A percentile compares a stretch with the other conserved stretches of the same genome.
These are phyloP conservation scores for Blennius ocellaris DNA, from an alignment of 2,113 vertebrate genomes.

Conservation along the genomic window DNA sequence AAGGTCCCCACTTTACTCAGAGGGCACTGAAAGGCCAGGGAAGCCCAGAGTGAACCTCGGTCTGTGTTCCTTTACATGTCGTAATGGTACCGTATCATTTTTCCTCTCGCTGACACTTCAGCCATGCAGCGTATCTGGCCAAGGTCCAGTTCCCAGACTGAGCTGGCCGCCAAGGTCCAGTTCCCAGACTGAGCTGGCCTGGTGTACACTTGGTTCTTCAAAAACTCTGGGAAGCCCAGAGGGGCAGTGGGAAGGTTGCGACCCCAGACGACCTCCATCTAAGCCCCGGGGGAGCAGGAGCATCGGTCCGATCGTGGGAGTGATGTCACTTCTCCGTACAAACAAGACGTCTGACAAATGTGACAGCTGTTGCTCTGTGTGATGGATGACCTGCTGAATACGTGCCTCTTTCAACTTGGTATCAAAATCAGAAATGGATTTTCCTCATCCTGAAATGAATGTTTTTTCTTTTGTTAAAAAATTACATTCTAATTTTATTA, in stretches of 20 bases:
- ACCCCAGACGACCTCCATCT: conserved; percentile 66
- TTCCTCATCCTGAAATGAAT: background rate
- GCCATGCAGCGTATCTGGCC: conserved; percentile 54
- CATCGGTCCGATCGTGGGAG: conserved; percentile 68
- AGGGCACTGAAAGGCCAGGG: conserved; percentile 41
- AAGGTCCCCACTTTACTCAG: conserved; percentile 3
- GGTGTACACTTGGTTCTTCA: conserved; percentile 53
- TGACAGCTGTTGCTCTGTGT: conserved; percentile 42
- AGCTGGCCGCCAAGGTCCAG: conserved; percentile 67
- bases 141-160: conserved; percentile 80
- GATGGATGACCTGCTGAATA: conserved; percentile 36
- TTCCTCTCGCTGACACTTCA: conserved; percentile 22
- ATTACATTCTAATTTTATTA: background rate
- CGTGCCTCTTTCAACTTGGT: conserved; percentile 2
- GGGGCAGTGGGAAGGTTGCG: conserved; percentile 81
- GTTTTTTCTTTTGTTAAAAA: no score
- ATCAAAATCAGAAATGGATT: conserved; percentile 10
- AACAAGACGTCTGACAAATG: conserved; percentile 64
- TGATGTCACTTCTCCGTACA: conserved; percentile 74
- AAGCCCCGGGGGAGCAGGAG: conserved; percentile 62
- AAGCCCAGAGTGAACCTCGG: conserved; percentile 32
- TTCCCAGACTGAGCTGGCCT: conserved; percentile 78
- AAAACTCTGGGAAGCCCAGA: conserved; percentile 73
- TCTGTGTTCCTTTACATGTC: conserved; percentile 14
- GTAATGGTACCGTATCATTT: conserved; percentile 2